Conservation (phyloP, 2,113 vertebrate genomes). For the Syngnathoides biaculeatus region DNA sequence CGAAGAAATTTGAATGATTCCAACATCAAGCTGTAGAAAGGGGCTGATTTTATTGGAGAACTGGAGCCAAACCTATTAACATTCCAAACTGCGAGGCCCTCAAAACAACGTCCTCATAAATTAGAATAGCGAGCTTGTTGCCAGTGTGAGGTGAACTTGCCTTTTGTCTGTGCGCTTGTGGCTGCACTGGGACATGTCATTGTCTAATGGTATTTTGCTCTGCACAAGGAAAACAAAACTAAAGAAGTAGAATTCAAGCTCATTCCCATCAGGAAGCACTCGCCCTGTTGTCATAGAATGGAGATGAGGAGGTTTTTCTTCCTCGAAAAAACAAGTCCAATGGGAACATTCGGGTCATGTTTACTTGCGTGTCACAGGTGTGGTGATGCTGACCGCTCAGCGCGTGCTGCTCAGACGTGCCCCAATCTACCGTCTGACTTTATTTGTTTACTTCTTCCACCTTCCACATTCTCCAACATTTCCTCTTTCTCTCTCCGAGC, state of each 20-base stretch:
- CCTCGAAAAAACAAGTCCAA: slow-evolving; percentile 41
- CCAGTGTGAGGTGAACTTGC: slow-evolving; percentile 51
- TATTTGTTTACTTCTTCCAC: slow-evolving; percentile 72
- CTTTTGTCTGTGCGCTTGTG: slow-evolving; percentile 54
- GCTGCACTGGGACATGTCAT: slow-evolving; percentile 32
- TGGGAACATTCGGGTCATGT: slow-evolving; percentile 37
- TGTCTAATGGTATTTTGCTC: slow-evolving; percentile 38
- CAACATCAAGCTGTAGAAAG: not conserved
- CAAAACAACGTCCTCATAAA: slow-evolving; percentile 55
- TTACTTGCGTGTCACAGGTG: slow-evolving; percentile 55
- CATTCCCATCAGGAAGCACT: slow-evolving; percentile 30
- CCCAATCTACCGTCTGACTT: slow-evolving; percentile 47
- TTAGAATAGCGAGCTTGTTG: slow-evolving; percentile 50
- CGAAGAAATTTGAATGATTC: not conserved
- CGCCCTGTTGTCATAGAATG: no score
- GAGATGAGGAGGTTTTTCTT: slow-evolving; percentile 21
- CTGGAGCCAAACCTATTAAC: slow-evolving; percentile 56
- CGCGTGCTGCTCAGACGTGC: slow-evolving; percentile 52
- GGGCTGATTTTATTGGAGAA: slow-evolving; percentile 32
- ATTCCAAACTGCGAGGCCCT: slow-evolving; percentile 48
- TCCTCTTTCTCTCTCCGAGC: slow-evolving; percentile 45
- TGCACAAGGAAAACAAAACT: slow-evolving; percentile 40
- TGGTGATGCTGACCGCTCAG: slow-evolving; percentile 35
- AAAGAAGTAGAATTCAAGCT: not conserved
- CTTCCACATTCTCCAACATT: slow-evolving; percentile 50